A percentile compares a stretch with the other conserved stretches of the same genome.
Conservation (phyloP, 2,888 invertebrate species). For the Latheticus oryzae region DNA sequence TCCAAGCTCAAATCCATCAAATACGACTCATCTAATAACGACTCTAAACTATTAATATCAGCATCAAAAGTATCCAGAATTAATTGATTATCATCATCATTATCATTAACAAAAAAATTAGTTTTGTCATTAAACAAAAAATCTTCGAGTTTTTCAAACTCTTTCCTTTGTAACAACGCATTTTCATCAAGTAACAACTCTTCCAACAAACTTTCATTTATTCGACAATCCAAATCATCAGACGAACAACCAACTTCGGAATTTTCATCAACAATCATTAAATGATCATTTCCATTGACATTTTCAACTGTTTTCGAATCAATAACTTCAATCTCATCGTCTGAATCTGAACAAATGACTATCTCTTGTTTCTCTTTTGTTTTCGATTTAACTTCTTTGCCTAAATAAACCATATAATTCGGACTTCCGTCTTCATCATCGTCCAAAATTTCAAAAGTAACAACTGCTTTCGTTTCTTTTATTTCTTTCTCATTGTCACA, state of each 20-base stretch:
- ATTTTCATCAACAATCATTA: not conserved
- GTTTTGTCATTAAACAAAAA: constrained; percentile 27
- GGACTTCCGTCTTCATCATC: constrained; percentile 26
- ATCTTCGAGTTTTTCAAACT: constrained; percentile 34
- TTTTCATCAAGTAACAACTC: constrained; percentile 24
- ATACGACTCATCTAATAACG: constrained; percentile 12
- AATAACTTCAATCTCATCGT: constrained; percentile 22
- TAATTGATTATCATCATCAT: constrained; percentile 4
- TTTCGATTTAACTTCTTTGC: constrained; percentile 23
- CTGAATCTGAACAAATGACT: constrained; percentile 37
- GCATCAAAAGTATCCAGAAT: constrained; percentile 14
- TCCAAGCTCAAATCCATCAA: not conserved
- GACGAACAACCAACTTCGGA: constrained; percentile 2
- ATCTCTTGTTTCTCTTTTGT: constrained; percentile 9
- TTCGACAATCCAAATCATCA: constrained; percentile 14
- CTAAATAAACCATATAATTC: constrained; percentile 37
- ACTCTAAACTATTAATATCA: constrained; percentile 23
- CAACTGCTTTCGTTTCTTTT: constrained; percentile 8
- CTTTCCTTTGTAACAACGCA: constrained; percentile 18
- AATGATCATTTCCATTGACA: not conserved
- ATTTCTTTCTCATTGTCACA: not conserved
- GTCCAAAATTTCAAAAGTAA: constrained; percentile 39
- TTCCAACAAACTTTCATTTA: constrained; percentile 30
- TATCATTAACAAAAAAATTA: constrained; percentile 6
- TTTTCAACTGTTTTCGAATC: not conserved